These are phyloP conservation scores for Tupaia chinensis DNA, from an alignment of 2,113 vertebrate genomes.

Conservation along the genomic window DNA sequence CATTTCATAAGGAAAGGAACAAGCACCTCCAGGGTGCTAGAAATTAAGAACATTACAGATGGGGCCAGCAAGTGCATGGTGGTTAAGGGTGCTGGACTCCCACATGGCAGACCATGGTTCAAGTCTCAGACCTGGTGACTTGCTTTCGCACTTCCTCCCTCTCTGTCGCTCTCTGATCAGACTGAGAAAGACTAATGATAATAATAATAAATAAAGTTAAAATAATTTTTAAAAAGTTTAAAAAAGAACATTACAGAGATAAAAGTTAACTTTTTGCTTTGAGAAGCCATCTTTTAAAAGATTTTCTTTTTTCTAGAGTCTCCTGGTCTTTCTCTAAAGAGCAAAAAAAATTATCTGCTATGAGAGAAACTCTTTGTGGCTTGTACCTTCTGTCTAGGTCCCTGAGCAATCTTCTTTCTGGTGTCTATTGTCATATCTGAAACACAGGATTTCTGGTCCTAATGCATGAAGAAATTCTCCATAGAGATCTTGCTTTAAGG, in stretches of 20 bases:
- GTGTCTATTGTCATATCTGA: not conserved
- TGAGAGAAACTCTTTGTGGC: not conserved
- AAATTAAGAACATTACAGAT: conserved; percentile 3
- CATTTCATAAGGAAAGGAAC: not conserved
- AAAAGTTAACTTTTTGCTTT: conserved; percentile 15
- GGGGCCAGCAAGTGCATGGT: too few species aligned
- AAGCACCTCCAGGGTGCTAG: conserved; percentile 4
- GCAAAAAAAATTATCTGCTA: not conserved
- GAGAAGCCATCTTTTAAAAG: not conserved
- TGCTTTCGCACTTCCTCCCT: too few species aligned
- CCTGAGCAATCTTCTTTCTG: not conserved
- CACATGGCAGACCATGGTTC: too few species aligned
- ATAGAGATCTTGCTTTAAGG: not conserved
- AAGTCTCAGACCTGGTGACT: too few species aligned
- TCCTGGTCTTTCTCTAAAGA: not conserved
- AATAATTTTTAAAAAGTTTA: too few species aligned
- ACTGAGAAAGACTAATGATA: too few species aligned
- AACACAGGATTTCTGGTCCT: not conserved
- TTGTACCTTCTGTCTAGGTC: not conserved
- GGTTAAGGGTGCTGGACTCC: too few species aligned
- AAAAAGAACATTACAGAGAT: not conserved
- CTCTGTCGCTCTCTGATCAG: too few species aligned
- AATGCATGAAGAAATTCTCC: not conserved
- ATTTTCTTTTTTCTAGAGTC: not conserved
- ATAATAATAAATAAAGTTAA: too few species aligned